Base-by-base conservation (phyloP, 2,797 vertebrate genomes). In the Tarsius wallacei region DNA sequence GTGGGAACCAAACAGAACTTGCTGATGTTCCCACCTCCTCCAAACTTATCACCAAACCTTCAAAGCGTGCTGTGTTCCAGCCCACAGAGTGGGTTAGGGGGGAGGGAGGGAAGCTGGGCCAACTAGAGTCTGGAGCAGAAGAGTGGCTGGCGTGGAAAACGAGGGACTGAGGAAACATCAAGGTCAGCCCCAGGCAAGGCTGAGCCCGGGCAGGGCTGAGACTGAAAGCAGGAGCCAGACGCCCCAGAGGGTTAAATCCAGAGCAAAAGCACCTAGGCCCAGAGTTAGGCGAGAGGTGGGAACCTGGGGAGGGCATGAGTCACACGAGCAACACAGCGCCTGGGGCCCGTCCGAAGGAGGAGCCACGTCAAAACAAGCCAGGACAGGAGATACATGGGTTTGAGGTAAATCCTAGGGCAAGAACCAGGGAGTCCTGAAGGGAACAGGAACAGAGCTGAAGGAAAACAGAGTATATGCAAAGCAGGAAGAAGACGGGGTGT, bases 331-430 rank as follows among this genome's bases (percentile, higher is more conserved):
- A 61, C 64, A 49, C 11, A 66, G 31, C 3, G 64, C 74, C 80
- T 11, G 61, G 53, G 91, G 94, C 96, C 87, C 57, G 57, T 76
- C 36, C 95, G 86, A 42, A 61, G 73, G n/a, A 94, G 68, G 24
- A 93, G 63, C 42, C 88, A 59, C 2, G 0, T 28, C 91, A 24
- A 15, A 77, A 90, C 95, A 90, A 94, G 97, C 89, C 88, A 22
- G 12, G 64, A 88, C 96, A 94, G 57, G 91, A 94, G 78, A 87
- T 22, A 73, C 73, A 12, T 0, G 5, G 33, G 71, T 26, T 53
- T 51, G 82, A 95, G 96, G 95, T 95, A 89, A 96, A 88, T 63
- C 83, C 74, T 47, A 86, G 95, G 96, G 90, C 95, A 97, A 87
- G 59, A 77, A 55, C 31, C 7, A 11, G 31, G 83, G 66, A 74